A percentile compares a stretch with the other conserved stretches of the same genome.
These are phyloP conservation scores for Zingel zingel DNA, from an alignment of 2,113 vertebrate species.

Conservation along the genomic window DNA sequence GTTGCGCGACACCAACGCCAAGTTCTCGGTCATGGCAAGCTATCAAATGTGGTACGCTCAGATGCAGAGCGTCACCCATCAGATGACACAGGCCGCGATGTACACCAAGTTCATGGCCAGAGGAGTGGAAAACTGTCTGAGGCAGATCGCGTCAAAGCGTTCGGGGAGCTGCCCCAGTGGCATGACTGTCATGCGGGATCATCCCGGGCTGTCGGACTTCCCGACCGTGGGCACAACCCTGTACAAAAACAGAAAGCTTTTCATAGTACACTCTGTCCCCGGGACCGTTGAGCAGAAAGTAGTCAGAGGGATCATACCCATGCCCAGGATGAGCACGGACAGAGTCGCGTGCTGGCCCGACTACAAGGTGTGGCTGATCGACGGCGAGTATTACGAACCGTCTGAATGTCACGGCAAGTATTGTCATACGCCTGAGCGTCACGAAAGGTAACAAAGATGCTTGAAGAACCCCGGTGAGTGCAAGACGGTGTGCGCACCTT, in stretches of 20 bases:
- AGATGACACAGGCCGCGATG: constrained; percentile 7
- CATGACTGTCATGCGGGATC: not conserved
- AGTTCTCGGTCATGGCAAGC: constrained; percentile 16
- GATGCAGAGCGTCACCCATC: constrained; percentile 27
- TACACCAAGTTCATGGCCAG: constrained; percentile 22
- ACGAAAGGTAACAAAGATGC: not conserved
- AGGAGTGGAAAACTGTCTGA: constrained; percentile 31
- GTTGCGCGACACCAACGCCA: constrained; percentile 3
- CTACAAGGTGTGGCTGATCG: constrained; percentile 19
- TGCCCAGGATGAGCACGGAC: constrained; percentile 22
- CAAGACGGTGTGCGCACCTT: not conserved
- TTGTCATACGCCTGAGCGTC: not conserved
- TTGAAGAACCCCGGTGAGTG: not conserved
- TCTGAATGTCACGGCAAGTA: constrained; percentile 26
- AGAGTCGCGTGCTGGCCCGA: constrained; percentile 25
- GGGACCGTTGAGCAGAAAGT: not conserved
- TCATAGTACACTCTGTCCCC: constrained; percentile 14
- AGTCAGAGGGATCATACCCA: constrained; percentile 9
- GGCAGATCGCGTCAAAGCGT: constrained; percentile 6
- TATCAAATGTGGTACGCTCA: constrained; percentile 51
- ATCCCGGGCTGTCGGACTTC: constrained; percentile 5
- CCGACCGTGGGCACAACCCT: constrained; percentile 1
- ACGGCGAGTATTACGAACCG: constrained; percentile 9
- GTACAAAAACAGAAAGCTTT: constrained; percentile 36
- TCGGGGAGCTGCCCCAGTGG: constrained; percentile 30